Percentiles rank a stretch among this genome's conserved stretches.
phyloP scores from a whole-genome alignment of 2,797 vertebrate genomes.

The Podarcis lilfordi region DNA sequence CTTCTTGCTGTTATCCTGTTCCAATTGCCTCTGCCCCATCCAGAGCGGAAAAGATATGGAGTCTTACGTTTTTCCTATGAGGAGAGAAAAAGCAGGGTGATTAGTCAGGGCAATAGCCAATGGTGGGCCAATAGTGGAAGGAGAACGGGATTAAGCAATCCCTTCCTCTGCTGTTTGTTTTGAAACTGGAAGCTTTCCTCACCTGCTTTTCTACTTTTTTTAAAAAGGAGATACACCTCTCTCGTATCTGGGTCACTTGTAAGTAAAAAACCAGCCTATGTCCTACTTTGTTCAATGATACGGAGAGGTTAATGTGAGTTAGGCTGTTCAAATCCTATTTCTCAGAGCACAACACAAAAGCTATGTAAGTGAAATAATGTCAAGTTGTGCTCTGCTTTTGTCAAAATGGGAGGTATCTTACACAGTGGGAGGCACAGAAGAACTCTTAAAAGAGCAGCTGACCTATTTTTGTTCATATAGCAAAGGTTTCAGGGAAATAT shows the following conservation, averaged over 20 bases:
- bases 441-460: not conserved
- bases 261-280: not conserved
- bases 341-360: not conserved
- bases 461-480: slow-evolving; percentile 2
- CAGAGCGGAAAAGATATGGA: too few species aligned
- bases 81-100: too few species aligned
- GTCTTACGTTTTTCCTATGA: too few species aligned
- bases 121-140: too few species aligned
- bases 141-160: too few species aligned
- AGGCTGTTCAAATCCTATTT: slow-evolving; percentile 4
- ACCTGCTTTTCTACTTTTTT: too few species aligned
- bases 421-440: slow-evolving; percentile 1
- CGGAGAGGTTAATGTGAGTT: not conserved
- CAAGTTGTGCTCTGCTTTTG: slow-evolving; percentile 44
- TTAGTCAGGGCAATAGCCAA: too few species aligned
- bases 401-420: slow-evolving; percentile 31
- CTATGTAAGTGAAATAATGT: slow-evolving; percentile 20
- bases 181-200: too few species aligned
- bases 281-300: slow-evolving; percentile 6
- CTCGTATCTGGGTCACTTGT: not conserved
- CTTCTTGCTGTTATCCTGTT: too few species aligned
- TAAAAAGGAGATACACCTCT: not conserved
- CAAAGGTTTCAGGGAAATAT: slow-evolving; percentile 8
- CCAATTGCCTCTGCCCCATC: too few species aligned
- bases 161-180: too few species aligned